A percentile compares a stretch with the other conserved stretches of the same genome.
Conservation (phyloP, 2,888 invertebrate species). For the Drosophila helvetica region DNA sequence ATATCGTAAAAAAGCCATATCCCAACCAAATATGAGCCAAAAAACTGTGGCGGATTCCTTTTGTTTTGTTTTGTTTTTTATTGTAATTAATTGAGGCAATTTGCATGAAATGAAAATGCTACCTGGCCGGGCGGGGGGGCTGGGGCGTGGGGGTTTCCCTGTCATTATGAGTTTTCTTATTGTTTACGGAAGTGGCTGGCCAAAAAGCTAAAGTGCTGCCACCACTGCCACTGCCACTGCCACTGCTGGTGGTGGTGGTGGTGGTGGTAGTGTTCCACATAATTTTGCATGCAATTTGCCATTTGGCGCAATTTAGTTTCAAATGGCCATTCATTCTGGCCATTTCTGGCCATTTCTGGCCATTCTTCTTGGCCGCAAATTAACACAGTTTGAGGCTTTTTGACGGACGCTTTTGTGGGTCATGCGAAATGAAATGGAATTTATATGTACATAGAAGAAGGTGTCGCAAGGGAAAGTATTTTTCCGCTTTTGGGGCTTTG, state of each 20-base stretch:
- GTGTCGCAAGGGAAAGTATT: conserved; percentile 68
- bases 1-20: conserved; percentile 21
- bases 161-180: conserved; percentile 49
- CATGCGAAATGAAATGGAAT: conserved; percentile 71
- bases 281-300: conserved; percentile 75
- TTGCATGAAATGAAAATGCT: conserved; percentile 47
- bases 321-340: conserved; percentile 47
- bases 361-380: conserved; percentile 54
- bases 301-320: conserved; percentile 67
- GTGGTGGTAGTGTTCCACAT: conserved; percentile 61
- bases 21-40: conserved; percentile 23
- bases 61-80: conserved; percentile 3
- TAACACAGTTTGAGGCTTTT: conserved; percentile 67
- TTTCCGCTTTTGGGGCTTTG: conserved; percentile 32
- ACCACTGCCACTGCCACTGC: neutral
- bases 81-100: conserved; percentile 55
- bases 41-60: conserved; percentile 6
- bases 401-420: conserved; percentile 45
- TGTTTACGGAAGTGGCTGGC: conserved; percentile 62
- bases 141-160: conserved; percentile 15
- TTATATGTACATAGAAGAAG: conserved; percentile 32
- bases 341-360: conserved; percentile 24
- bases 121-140: conserved; percentile 3
- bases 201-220: conserved; percentile 8
- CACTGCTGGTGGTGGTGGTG: too few relatives aligned